Percentiles rank a stretch among this genome's conserved stretches.
Evolutionary conservation across 2,113 vertebrate species (phyloP).

Genomic region (Clarias gariepinus): DNA sequence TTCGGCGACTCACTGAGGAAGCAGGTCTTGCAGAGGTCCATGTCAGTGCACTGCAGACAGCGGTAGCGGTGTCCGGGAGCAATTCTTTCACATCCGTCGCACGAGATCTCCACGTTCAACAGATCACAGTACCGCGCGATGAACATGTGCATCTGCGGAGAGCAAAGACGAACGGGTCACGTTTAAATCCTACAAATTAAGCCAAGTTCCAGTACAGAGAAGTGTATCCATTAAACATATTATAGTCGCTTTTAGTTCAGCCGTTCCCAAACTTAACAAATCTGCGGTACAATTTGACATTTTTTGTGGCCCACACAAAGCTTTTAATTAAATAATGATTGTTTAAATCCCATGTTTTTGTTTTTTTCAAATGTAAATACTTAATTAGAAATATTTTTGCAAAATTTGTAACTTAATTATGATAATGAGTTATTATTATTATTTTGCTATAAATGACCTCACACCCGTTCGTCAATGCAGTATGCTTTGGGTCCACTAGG

Average conservation of each 20-base stretch:
- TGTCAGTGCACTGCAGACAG: constrained; percentile 94
- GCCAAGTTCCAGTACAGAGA: neutral
- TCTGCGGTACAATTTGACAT: too few species aligned
- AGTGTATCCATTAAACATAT: neutral
- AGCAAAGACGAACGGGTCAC: neutral
- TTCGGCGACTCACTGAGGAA: constrained; percentile 83
- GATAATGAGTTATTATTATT: too few species aligned
- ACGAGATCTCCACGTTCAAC: constrained; percentile 94
- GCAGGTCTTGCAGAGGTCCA: constrained; percentile 97
- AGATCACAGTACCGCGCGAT: constrained; percentile 96
- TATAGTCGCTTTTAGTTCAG: neutral
- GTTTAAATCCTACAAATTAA: neutral
- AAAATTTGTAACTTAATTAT: too few species aligned
- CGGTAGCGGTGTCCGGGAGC: constrained; percentile 96
- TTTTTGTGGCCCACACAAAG: too few species aligned
- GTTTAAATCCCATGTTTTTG: too few species aligned
- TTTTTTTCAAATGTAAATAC: too few species aligned
- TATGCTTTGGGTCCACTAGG: too few species aligned
- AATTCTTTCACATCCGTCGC: constrained; percentile 93
- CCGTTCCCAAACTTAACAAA: too few species aligned
- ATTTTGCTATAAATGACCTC: too few species aligned
- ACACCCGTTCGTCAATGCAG: too few species aligned
- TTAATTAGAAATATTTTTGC: too few species aligned
- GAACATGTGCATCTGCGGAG: constrained; percentile 95
- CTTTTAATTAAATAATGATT: too few species aligned